These are phyloP conservation scores for Neodiprion lecontei DNA, from an alignment of 1,140 invertebrate species.

Conservation along the genomic window DNA sequence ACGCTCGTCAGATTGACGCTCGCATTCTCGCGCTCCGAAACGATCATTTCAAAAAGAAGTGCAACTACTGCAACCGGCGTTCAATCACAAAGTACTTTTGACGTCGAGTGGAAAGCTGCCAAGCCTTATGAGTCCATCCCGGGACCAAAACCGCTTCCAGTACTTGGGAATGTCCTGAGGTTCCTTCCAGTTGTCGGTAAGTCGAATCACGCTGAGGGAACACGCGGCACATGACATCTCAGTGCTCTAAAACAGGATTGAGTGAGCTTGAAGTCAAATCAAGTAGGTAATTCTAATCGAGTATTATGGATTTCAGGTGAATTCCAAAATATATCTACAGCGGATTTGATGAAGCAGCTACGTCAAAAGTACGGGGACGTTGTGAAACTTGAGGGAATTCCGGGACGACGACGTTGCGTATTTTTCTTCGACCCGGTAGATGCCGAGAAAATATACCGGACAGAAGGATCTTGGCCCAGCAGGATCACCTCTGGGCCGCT, in stretches of 20 bases:
- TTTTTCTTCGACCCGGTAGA: slow-evolving; percentile 45
- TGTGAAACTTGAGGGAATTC: slow-evolving; percentile 42
- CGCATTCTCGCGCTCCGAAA: neutral
- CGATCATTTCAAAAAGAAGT: neutral
- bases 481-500: slow-evolving; percentile 45
- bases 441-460: slow-evolving; percentile 50
- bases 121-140: slow-evolving; percentile 59
- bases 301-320: slow-evolving; percentile 34
- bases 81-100: neutral
- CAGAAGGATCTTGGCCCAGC: slow-evolving; percentile 49
- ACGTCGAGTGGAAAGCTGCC: slow-evolving; percentile 35
- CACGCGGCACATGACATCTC: neutral
- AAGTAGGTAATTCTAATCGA: neutral
- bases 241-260: too few relatives aligned
- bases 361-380: slow-evolving; percentile 41
- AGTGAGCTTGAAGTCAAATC: neutral
- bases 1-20: neutral
- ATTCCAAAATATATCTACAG: slow-evolving; percentile 28
- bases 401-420: slow-evolving; percentile 33
- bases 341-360: slow-evolving; percentile 32
- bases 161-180: slow-evolving; percentile 59
- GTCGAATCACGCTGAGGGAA: neutral
- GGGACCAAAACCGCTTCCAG: slow-evolving; percentile 56
- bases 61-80: neutral
- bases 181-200: slow-evolving; percentile 68